Base-by-base conservation (phyloP, 2,888 invertebrate species). In the Sarcophaga subvicina region DNA sequence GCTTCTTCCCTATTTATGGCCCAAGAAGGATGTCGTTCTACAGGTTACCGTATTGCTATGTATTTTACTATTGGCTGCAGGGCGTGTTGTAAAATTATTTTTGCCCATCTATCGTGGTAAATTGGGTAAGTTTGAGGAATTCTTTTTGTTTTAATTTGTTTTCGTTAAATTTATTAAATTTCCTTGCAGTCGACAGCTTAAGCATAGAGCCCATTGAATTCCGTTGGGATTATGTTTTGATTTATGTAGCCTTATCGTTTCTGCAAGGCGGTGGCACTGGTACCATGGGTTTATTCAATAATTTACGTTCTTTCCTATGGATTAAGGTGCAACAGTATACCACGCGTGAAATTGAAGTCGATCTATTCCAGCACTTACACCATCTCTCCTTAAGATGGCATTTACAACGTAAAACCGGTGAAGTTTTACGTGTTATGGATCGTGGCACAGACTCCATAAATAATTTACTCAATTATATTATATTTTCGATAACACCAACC, bases 371-470 rank as follows among this genome's bases (percentile, higher is more conserved):
- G 69, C 99, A 99, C 93, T 95, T 99, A 20, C 99, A 99, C 93
- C 95, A 96, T 82, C 93, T 99, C 79, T 98, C 99, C 5, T 94
- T 99, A 72, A 95, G 97, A 37, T 99, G 99, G 99, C 99, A 99
- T 93, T 94, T 99, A 59, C 95, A 96, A 2, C 94, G 99, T 14
- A 99, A 99, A 94, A 99, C 99, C 0, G 99, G 99, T 2, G 99
- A 99, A 94, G 98, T 99, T 0, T 94, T 99, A 2, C 94, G 99
- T 59, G 96, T 99, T 0, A 99, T 99, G 97, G 99, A 99, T 94
- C 95, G 99, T 87, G 99, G 99, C 89, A 99, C 99, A 0, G 98
- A 98, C 90, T 98, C 98, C 79, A 98, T 99, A 90, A 98, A 99
- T 94, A 98, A 97, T 93, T 94, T 99, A 12, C 95, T 99, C 1